Evolutionary conservation across 2,113 vertebrate species (phyloP).

Genomic region (Fregata magnificens): DNA sequence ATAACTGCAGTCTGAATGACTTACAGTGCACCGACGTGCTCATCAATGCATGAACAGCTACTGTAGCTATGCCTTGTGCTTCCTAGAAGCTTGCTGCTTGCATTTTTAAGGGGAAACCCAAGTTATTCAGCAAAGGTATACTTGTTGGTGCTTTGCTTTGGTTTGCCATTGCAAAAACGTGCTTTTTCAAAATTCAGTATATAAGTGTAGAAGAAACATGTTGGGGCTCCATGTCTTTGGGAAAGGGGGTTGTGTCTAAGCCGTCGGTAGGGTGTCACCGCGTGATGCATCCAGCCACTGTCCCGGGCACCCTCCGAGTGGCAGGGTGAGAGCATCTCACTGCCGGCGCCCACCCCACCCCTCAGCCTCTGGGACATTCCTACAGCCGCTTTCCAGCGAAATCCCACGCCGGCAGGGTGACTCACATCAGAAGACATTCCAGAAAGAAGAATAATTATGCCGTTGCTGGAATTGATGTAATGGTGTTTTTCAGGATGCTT

Average conservation of each 20-base stretch:
- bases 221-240: not conserved
- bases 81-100: not conserved
- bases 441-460: conserved; percentile 77
- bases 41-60: not conserved
- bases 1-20: not conserved
- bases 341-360: not conserved
- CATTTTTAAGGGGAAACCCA: not conserved
- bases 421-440: conserved; percentile 79
- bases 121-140: not conserved
- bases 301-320: not conserved
- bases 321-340: not conserved
- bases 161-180: not conserved
- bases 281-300: not conserved
- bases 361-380: conserved; percentile 61
- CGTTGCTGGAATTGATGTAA: conserved; percentile 77
- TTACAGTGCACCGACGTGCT: not conserved
- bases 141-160: not conserved
- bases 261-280: not conserved
- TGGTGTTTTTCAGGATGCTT: conserved; percentile 77
- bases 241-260: not conserved
- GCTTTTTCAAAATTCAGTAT: not conserved
- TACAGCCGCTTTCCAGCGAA: conserved; percentile 68
- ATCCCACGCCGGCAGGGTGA: conserved; percentile 71
- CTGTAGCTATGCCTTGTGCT: not conserved
- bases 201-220: accelerated